phyloP scores from a whole-genome alignment of 2,888 invertebrate species.

The Pimpla rufipes region DNA sequence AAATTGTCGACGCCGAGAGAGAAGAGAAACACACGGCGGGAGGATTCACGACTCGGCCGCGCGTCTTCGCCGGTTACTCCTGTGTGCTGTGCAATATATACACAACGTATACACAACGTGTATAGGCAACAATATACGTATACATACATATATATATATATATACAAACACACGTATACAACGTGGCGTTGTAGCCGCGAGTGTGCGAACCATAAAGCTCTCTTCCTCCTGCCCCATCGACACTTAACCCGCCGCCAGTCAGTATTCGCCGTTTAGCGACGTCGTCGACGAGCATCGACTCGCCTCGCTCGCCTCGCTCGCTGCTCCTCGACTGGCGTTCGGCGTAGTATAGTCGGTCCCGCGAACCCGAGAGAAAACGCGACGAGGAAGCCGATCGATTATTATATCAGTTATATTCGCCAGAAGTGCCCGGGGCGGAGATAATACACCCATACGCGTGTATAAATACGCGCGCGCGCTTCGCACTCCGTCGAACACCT shows the following conservation, averaged over 20 bases:
- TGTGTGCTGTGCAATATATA: no score
- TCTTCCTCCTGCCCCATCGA: conserved; percentile 45
- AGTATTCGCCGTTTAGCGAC: conserved; percentile 46
- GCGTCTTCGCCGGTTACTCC: no score
- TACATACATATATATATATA: not conserved
- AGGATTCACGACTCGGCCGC: no score
- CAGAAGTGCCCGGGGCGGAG: not conserved
- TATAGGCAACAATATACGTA: not conserved
- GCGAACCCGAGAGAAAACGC: not conserved
- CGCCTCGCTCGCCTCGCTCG: no score
- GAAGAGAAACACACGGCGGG: not conserved
- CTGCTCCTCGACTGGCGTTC: not conserved
- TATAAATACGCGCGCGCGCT: conserved; percentile 2
- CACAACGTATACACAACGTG: not conserved
- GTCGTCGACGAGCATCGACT: conserved; percentile 14
- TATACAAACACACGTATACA: not conserved
- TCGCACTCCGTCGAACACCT: not conserved
- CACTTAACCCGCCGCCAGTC: conserved; percentile 59
- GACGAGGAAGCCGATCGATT: conserved; percentile 4
- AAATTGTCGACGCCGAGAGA: conserved; percentile 6
- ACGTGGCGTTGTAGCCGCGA: not conserved
- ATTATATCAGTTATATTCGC: conserved; percentile 18
- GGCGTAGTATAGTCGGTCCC: conserved; percentile 6
- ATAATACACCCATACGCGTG: not conserved
- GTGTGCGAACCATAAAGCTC: conserved; percentile 41